These are phyloP conservation scores for Lithophane semibrunnea DNA, from an alignment of 2,888 invertebrate species.

Conservation along the genomic window DNA sequence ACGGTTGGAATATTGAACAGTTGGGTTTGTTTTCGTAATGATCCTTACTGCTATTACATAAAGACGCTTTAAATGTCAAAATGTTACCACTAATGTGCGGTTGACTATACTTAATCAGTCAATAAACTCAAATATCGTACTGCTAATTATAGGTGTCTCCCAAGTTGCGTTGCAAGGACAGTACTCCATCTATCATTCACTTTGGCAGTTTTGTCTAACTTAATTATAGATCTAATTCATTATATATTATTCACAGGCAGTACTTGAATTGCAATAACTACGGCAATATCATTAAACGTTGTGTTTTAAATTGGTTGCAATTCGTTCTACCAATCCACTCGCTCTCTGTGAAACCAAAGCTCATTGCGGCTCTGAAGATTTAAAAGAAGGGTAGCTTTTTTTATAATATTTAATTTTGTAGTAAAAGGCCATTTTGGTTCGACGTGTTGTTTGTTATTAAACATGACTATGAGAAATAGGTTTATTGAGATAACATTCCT, in stretches of 20 bases:
- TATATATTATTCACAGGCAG: neutral
- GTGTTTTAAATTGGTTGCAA: neutral
- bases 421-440: constrained; percentile 62
- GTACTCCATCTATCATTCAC: neutral
- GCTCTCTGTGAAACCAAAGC: constrained; percentile 60
- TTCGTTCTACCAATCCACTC: constrained; percentile 4
- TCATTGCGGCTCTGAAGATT: constrained; percentile 66
- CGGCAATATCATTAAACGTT: neutral
- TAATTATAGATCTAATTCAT: neutral
- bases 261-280: neutral
- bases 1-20: neutral
- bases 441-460: constrained; percentile 72
- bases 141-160: neutral
- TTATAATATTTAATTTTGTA: constrained; percentile 68
- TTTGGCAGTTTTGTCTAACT: no score
- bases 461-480: constrained; percentile 62
- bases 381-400: constrained; percentile 74
- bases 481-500: constrained; percentile 52
- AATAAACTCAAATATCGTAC: neutral
- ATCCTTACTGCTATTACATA: no score
- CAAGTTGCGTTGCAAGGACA: neutral
- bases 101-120: neutral
- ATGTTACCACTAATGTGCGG: no score
- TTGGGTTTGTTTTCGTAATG: neutral
- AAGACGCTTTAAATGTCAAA: no score